Evolutionary conservation across 2,888 invertebrate species (phyloP), one percentile per base, ranked within the genome.

Genomic region (Tetragnatha montana): DNA sequence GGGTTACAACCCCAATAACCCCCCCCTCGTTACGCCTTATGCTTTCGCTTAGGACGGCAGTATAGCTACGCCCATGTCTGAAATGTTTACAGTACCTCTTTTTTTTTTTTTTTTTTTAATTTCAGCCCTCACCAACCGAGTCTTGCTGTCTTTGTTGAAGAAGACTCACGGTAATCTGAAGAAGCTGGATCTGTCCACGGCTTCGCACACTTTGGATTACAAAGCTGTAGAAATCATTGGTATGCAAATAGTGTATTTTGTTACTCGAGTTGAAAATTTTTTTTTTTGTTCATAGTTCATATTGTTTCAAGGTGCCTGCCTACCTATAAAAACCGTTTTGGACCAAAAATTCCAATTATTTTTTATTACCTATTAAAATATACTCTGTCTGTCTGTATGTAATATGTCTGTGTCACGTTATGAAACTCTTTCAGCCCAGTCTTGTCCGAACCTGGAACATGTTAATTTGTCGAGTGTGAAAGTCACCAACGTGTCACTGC

Each of bases 211-310:
- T 75, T 84, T 91, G 69, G 91, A 91, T 75, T 90, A 88, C 69
- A 90, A 91, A 81, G 91, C 90, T 74, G 82, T 91, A 17, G 91
- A 91, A 87, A 89, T 91, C 50, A 91, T 91, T 84, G 88, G 91
- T 91, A 87, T 73, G 19, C 35, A 71, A 10, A 3, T 60, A 8
- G 35, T 35, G 4, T 35, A 35, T 35, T 35, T 35, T 35, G 35
- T 35, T 35, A 35, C 35, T 35, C 4, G 35, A 35, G 4, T 35
- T 35, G 35, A 35, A 35, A 35, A n/a, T n/a, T n/a, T 35, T 35
- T 4, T 1, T 35, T 1, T 35, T 35, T 35, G 35, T 4, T 35
- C 4, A 4, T 35, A 35, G 35, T 35, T 35, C 4, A 35, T 35
- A 35, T 35, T 35, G 35, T 35, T 35, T 35, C n/a, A n/a, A n/a